phyloP scores from a whole-genome alignment of 2,888 invertebrate species.

The Panopea generosa region DNA sequence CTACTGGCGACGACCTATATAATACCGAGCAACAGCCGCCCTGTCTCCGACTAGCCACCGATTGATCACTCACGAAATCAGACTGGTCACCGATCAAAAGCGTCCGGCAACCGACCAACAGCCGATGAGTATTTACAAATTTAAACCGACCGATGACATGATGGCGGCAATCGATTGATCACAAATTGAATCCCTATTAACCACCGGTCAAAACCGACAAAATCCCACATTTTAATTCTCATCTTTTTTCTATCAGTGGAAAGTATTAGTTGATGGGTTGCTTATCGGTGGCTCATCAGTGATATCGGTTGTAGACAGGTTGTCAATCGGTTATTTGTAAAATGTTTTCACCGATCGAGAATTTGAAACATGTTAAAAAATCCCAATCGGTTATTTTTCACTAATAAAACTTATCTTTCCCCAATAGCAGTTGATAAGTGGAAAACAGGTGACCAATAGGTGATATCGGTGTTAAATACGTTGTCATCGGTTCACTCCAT shows the following conservation, averaged over 20 bases:
- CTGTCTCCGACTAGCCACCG: no score
- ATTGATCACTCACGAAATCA: no score
- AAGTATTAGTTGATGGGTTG: conserved; percentile 5
- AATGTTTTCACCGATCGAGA: conserved; percentile 1
- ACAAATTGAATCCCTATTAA: background rate
- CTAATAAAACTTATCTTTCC: conserved; percentile 1
- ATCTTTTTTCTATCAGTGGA: conserved; percentile 1
- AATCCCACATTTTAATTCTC: conserved; percentile 8
- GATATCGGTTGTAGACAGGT: conserved; percentile 7
- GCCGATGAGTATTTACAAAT: no score
- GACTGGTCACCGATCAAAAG: no score
- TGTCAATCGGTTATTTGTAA: conserved; percentile 10
- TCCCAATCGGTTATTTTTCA: background rate
- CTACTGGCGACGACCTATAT: conserved; percentile 14
- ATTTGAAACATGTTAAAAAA: conserved; percentile 1
- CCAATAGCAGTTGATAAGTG: conserved; percentile 10
- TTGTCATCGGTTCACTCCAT: conserved; percentile 9
- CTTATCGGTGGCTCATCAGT: conserved; percentile 12
- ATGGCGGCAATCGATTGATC: no score
- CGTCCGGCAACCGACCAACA: no score
- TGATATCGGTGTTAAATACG: conserved; percentile 1
- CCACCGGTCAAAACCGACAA: conserved; percentile 7
- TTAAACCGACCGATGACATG: no score
- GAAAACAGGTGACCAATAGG: conserved; percentile 3
- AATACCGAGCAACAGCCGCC: conserved; percentile 5